Conservation (phyloP, 2,888 invertebrate genomes). For the Hemicrepidius hirtus region DNA sequence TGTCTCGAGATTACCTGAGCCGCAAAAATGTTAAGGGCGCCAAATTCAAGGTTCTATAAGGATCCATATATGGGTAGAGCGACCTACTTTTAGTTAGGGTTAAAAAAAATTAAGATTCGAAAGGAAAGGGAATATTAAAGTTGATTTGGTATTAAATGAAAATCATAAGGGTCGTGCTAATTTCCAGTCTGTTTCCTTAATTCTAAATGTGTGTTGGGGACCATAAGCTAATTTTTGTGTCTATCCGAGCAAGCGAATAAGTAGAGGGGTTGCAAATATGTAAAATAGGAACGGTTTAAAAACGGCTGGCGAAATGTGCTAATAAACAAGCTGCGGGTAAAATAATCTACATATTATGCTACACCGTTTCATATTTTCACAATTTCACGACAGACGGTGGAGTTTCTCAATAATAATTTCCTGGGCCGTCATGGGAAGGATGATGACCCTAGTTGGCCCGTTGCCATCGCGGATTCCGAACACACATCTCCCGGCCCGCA, state of each 20-base stretch:
- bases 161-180: no score
- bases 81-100: no score
- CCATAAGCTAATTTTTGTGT: conserved; percentile 6
- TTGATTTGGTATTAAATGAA: no score
- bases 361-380: conserved; percentile 42
- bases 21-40: no score
- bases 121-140: no score
- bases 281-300: conserved; percentile 17
- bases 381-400: conserved; percentile 43
- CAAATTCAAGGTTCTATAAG: no score
- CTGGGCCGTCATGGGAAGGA: conserved; percentile 43
- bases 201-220: no score
- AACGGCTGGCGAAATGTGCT: conserved; percentile 5
- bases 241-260: not conserved
- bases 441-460: conserved; percentile 51
- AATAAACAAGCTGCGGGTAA: conserved; percentile 29
- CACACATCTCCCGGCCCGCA: conserved; percentile 49
- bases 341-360: conserved; percentile 42
- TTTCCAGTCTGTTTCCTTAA: no score
- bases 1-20: no score
- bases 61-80: no score
- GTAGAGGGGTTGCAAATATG: conserved; percentile 11
- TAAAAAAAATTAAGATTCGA: no score
- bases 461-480: conserved; percentile 51
- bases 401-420: conserved; percentile 51